Evolutionary conservation across 1,140 invertebrate genomes (phyloP).

Genomic region (Platyscapa corneri): DNA sequence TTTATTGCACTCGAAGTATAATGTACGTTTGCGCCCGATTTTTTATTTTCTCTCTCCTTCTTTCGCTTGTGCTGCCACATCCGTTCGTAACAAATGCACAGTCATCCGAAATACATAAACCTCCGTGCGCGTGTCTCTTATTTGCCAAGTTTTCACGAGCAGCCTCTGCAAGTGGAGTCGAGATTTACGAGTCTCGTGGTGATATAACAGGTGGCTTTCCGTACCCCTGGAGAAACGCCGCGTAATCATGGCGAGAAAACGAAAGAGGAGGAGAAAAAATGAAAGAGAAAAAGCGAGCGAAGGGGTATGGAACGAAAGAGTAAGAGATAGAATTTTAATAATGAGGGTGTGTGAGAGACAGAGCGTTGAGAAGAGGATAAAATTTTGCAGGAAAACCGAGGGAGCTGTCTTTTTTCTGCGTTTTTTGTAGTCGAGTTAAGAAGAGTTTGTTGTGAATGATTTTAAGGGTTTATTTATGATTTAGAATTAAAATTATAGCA

Average conservation of each 20-base stretch:
- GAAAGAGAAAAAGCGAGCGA: background rate
- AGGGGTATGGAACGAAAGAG: background rate
- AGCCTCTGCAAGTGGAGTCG: background rate
- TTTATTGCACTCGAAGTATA: constrained; percentile 39
- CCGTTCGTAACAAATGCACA: constrained; percentile 24
- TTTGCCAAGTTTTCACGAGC: constrained; percentile 43
- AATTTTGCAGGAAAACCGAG: background rate
- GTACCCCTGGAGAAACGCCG: background rate
- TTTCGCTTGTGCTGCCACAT: no score
- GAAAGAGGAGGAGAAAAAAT: background rate
- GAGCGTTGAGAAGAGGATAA: background rate
- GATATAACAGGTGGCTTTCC: constrained; percentile 47
- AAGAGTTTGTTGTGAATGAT: constrained; percentile 2
- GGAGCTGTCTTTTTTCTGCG: background rate
- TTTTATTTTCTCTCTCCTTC: background rate
- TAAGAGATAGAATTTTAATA: background rate
- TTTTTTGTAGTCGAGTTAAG: background rate
- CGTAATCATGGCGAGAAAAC: background rate
- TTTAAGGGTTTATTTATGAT: background rate
- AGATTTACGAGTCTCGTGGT: constrained; percentile 49
- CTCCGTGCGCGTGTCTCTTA: constrained; percentile 36
- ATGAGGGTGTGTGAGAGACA: background rate
- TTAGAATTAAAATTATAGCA: background rate
- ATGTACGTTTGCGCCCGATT: background rate
- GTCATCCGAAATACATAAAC: constrained; percentile 46